Base-by-base conservation (phyloP, 2,113 vertebrate species). In the Oplegnathus fasciatus region DNA sequence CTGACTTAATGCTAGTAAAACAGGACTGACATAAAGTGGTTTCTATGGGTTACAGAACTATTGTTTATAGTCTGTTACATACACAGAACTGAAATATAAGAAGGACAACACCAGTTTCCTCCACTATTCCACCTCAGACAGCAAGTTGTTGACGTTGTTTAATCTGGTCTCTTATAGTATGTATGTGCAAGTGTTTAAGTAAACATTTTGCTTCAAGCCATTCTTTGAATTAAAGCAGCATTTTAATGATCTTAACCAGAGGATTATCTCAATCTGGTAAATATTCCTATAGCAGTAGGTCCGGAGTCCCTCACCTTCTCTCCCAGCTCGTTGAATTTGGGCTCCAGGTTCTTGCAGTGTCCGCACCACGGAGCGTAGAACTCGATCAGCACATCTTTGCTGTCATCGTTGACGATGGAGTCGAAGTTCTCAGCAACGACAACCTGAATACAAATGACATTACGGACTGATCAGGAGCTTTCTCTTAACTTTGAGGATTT, bases 281-380 rank as follows among this genome's bases (percentile, higher is more conserved):
- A 30, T 46, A 20, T 13, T 20, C 22, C 15, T 42, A 5, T 0
- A 57, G n/a, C 57, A 75, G 14, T 0, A 30, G 26, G 9, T 57
- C 24, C 6, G 26, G 11, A 55, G 6, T 24, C 2, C 2, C 86
- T 75, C 94, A 99, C 98, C 97, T 98, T 99, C 88, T 99, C 98
- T 89, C 97, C 98, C 44, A 99, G 22, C 89, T 99, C 98, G 57
- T 96, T 97, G 93, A 97, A 99, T 79, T 99, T 99, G 66, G 98
- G 98, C 86, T 99, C 98, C 94, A 99, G 94, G 84, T 95, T 99
- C 95, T 99, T 99, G 95, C 98, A 99, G 88, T 99, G 98, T 75
- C 98, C 98, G 10, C 98, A 99, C 98, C 98, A 99, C 0, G 98
- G 98, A 1, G 98, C 98, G 0, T 99, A 99, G 81, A 99, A 99